These are phyloP conservation scores for Aleiodes testaceus DNA, from an alignment of 2,888 invertebrate genomes.

Conservation along the genomic window DNA sequence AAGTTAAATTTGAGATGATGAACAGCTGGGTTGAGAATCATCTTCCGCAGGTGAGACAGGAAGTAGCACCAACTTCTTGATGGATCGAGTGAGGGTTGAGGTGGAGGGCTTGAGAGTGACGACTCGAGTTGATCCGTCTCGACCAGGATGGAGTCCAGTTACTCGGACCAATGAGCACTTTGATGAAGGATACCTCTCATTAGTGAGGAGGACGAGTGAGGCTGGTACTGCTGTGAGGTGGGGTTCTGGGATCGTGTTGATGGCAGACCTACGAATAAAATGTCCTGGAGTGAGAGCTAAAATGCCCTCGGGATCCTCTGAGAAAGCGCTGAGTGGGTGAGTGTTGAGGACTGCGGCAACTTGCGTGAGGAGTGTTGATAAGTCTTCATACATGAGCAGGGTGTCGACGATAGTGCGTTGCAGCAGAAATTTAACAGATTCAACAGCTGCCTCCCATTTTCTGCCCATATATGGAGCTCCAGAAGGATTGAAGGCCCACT, in stretches of 20 bases:
- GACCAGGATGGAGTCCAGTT: too few species aligned
- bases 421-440: constrained; percentile 56
- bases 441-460: constrained; percentile 59
- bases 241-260: constrained; percentile 51
- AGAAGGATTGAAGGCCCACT: constrained; percentile 58
- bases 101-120: too few species aligned
- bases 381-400: constrained; percentile 55
- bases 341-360: constrained; percentile 58
- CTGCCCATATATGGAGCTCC: constrained; percentile 59
- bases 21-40: too few species aligned
- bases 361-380: constrained; percentile 54
- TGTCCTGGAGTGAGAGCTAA: constrained; percentile 59
- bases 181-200: too few species aligned
- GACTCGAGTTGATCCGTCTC: too few species aligned
- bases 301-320: constrained; percentile 49
- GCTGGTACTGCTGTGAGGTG: too few species aligned
- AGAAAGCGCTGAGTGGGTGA: constrained; percentile 54
- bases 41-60: too few species aligned
- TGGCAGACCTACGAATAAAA: constrained; percentile 55
- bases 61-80: too few species aligned
- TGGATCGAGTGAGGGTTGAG: too few species aligned
- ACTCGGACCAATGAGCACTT: too few species aligned
- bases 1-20: too few species aligned
- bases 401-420: constrained; percentile 48
- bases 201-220: too few species aligned